Percentiles rank a stretch among this genome's conserved stretches.
Conservation (phyloP, 2,797 vertebrate genomes). For the Gallinago solitaria region DNA sequence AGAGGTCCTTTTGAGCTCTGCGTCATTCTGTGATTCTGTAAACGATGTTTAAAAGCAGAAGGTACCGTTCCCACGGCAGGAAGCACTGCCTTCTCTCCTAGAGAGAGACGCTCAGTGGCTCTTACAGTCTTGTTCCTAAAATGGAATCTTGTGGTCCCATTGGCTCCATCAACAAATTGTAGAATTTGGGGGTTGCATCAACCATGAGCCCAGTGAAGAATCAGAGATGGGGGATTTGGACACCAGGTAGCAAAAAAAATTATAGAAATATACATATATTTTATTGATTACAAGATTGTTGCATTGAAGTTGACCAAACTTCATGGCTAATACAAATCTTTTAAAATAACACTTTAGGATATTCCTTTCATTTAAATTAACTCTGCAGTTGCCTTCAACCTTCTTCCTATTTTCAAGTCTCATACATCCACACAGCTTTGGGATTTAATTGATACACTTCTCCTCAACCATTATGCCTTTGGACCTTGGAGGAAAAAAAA, state of each 20-base stretch:
- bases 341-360: not conserved
- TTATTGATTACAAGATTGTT: not conserved
- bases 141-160: not conserved
- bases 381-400: not conserved
- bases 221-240: not conserved
- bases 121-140: not conserved
- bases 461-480: slow-evolving; percentile 22
- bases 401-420: not conserved
- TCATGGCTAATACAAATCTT: not conserved
- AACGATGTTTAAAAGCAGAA: not conserved
- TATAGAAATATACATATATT: not conserved
- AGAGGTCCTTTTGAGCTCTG: no score
- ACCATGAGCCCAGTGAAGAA: not conserved
- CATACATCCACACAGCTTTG: not conserved
- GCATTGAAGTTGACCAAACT: not conserved
- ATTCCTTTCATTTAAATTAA: slow-evolving; percentile 13
- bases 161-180: not conserved
- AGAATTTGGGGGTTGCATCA: not conserved
- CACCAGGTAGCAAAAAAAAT: slow-evolving; percentile 36
- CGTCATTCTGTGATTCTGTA: not conserved
- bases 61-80: not conserved
- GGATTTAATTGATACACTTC: not conserved
- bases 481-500: slow-evolving; percentile 19
- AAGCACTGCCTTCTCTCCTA: not conserved
- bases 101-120: not conserved